These are phyloP conservation scores for Connochaetes taurinus DNA, from an alignment of 2,113 vertebrate species.

Conservation along the genomic window DNA sequence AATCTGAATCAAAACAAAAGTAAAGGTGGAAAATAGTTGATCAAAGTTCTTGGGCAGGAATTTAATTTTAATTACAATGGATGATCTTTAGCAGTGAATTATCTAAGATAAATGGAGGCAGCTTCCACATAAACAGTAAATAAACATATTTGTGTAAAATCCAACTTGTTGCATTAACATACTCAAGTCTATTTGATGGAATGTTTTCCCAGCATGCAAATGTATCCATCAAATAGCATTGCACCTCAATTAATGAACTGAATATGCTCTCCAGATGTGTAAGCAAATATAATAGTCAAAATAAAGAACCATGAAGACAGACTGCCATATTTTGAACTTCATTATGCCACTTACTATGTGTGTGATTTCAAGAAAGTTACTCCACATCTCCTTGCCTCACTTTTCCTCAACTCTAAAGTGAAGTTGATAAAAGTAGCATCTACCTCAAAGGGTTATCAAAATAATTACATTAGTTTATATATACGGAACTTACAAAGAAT, in stretches of 20 bases:
- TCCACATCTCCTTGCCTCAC: not conserved
- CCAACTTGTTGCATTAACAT: not conserved
- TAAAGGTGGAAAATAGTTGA: not conserved
- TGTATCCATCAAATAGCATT: not conserved
- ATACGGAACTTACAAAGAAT: not conserved
- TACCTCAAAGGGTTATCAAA: not conserved
- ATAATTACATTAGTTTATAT: not conserved
- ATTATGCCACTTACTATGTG: not conserved
- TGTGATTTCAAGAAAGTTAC: not conserved
- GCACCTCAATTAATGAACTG: not conserved
- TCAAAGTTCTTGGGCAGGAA: not conserved
- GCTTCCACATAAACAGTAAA: not conserved
- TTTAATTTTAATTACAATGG: not conserved
- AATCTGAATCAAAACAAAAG: not conserved
- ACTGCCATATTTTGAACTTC: not conserved
- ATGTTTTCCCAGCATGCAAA: not conserved
- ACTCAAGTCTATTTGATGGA: not conserved
- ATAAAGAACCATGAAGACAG: not conserved
- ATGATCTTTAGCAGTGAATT: not conserved
- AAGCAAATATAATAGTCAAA: not conserved
- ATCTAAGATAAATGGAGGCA: not conserved
- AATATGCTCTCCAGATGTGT: not conserved
- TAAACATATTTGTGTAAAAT: not conserved
- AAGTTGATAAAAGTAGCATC: not conserved
- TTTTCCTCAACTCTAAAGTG: not conserved